These are phyloP conservation scores for Glaucopsyche alexis DNA, from an alignment of 2,888 invertebrate genomes.

Conservation along the genomic window DNA sequence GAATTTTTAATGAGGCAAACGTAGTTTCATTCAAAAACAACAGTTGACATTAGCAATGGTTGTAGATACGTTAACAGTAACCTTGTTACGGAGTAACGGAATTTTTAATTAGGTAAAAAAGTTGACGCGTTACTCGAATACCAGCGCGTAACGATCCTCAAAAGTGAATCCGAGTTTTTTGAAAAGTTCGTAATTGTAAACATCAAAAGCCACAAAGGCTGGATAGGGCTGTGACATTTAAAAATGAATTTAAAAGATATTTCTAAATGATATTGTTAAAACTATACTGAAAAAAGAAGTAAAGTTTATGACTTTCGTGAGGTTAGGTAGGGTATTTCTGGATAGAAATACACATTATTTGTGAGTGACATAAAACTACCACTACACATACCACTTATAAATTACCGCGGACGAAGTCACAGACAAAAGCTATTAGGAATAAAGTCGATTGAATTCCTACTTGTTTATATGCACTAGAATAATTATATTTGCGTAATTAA, in stretches of 20 bases:
- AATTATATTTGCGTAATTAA: too few relatives aligned
- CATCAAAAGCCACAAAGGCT: conserved; percentile 64
- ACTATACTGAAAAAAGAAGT: too few relatives aligned
- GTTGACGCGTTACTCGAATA: conserved; percentile 39
- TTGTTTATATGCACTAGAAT: too few relatives aligned
- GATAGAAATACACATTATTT: too few relatives aligned
- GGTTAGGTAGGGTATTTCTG: too few relatives aligned
- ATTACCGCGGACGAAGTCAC: too few relatives aligned
- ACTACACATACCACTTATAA: too few relatives aligned
- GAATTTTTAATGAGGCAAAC: conserved; percentile 4
- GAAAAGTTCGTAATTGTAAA: conserved; percentile 65
- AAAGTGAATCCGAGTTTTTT: conserved; percentile 58
- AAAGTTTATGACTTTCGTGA: too few relatives aligned
- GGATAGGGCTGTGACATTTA: conserved; percentile 67
- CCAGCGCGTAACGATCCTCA: conserved; percentile 56
- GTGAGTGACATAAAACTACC: too few relatives aligned
- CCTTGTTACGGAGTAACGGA: conserved; percentile 37
- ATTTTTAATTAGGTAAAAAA: conserved; percentile 35
- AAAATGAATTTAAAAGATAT: conserved; percentile 7
- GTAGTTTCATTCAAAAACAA: background rate
- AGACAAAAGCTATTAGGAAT: too few relatives aligned
- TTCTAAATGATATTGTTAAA: too few relatives aligned
- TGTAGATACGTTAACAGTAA: conserved; percentile 26
- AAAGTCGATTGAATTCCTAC: too few relatives aligned
- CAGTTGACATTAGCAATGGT: background rate